These are phyloP conservation scores for Spondyliosoma cantharus DNA, from an alignment of 2,797 vertebrate genomes.

Conservation along the genomic window DNA sequence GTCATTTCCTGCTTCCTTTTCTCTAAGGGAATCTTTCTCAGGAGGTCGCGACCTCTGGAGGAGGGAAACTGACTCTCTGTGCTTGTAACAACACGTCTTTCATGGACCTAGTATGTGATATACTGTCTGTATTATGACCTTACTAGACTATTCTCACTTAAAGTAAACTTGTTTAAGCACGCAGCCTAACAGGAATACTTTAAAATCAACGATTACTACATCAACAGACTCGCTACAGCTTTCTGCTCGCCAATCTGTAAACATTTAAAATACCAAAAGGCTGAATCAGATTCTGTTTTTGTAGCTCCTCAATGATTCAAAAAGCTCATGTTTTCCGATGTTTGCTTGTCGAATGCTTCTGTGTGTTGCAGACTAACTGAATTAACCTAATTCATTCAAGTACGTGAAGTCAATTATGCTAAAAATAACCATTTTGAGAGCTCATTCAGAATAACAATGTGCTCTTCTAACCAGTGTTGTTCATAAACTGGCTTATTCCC, in stretches of 20 bases:
- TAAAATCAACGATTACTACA: background rate
- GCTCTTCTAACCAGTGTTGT: background rate
- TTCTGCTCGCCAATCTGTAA: background rate
- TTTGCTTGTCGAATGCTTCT: no score
- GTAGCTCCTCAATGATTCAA: background rate
- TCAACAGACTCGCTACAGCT: background rate
- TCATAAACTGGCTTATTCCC: background rate
- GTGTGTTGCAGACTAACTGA: no score
- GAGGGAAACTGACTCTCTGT: background rate
- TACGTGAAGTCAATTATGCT: no score
- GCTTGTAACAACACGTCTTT: constrained; percentile 18
- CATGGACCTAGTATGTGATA: background rate
- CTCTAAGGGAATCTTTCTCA: constrained; percentile 28
- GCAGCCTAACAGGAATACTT: background rate
- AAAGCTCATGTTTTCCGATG: no score
- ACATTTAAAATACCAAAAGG: background rate
- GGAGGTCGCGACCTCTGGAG: constrained; percentile 43
- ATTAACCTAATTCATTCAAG: no score
- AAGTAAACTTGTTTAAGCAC: background rate
- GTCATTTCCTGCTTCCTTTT: constrained; percentile 45
- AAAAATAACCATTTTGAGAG: no score
- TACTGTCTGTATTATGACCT: background rate
- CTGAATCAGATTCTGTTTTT: background rate
- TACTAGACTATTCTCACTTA: background rate
- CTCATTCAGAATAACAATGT: background rate